phyloP scores from a whole-genome alignment of 2,797 vertebrate species.

The Galaxias olidus region DNA sequence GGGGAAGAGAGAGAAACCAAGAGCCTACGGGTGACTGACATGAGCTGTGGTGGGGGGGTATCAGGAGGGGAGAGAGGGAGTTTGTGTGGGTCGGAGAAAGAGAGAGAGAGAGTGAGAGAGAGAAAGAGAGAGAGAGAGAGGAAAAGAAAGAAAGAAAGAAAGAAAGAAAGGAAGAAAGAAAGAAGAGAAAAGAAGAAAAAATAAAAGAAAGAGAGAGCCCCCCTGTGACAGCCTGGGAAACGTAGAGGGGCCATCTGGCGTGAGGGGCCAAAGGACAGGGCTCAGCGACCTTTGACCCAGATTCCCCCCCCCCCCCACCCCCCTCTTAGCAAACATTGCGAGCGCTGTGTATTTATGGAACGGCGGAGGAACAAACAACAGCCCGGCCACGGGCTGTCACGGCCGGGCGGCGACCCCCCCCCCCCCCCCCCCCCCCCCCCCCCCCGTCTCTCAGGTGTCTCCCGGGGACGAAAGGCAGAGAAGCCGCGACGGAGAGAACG shows the following conservation, averaged over 20 bases:
- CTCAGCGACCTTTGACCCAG: conserved; percentile 77
- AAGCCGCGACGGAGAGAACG: not conserved
- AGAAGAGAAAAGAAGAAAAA: conserved; percentile 26
- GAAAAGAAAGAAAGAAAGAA: conserved; percentile 39
- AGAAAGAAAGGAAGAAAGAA: conserved; percentile 22
- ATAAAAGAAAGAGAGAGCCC: conserved; percentile 31
- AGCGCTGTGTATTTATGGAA: conserved; percentile 73
- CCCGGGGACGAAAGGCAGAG: not conserved
- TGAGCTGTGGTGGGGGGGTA: conserved; percentile 13
- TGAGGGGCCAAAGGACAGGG: conserved; percentile 75
- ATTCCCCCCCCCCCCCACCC: conserved; percentile 77
- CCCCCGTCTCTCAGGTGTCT: conserved; percentile 65
- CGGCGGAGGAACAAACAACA: conserved; percentile 76
- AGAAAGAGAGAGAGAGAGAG: conserved; percentile 31
- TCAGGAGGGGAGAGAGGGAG: conserved; percentile 22
- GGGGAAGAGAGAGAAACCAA: conserved; percentile 21
- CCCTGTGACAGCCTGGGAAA: conserved; percentile 78
- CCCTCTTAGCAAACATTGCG: conserved; percentile 78
- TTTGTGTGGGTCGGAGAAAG: conserved; percentile 45
- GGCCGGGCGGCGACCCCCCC: conserved; percentile 37
- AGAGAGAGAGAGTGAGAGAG: conserved; percentile 40
- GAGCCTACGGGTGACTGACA: conserved; percentile 37
- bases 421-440: too few relatives aligned
- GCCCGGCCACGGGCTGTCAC: conserved; percentile 40
- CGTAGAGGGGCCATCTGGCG: conserved; percentile 78